Evolutionary conservation across 2,888 invertebrate species (phyloP).

Genomic region (Adineta ricciae): DNA sequence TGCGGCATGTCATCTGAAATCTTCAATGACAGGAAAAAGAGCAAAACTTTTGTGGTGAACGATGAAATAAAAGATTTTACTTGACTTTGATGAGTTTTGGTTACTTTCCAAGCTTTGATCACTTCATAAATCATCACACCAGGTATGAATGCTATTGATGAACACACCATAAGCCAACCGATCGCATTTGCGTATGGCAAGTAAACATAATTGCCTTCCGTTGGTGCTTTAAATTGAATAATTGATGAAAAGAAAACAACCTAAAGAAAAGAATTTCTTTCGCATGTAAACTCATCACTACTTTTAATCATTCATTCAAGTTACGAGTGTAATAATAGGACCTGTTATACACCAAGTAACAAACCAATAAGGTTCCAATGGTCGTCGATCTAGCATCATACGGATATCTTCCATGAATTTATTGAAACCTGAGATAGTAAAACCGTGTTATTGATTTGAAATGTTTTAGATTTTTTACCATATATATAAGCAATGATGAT

Average conservation of each 20-base stretch:
- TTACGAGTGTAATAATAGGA: not conserved
- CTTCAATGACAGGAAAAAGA: not conserved
- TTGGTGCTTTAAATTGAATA: not conserved
- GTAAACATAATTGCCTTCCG: not conserved
- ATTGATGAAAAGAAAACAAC: not conserved
- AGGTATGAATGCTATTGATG: not conserved
- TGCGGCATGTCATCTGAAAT: not conserved
- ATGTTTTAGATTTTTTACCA: not conserved
- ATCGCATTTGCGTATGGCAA: not conserved
- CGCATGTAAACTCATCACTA: too few relatives aligned
- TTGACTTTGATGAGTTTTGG: not conserved
- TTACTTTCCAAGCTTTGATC: not conserved
- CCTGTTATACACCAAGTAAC: slow-evolving; percentile 29
- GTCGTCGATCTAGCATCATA: not conserved
- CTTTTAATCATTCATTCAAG: not conserved
- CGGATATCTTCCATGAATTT: slow-evolving; percentile 16
- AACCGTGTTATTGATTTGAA: not conserved
- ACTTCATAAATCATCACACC: slow-evolving; percentile 9
- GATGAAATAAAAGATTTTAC: not conserved
- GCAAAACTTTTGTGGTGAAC: not conserved
- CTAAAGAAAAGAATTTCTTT: not conserved
- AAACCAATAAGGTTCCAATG: slow-evolving; percentile 19
- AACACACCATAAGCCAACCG: not conserved
- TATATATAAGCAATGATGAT: not conserved
- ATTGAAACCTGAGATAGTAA: slow-evolving; percentile 37